phyloP scores from a whole-genome alignment of 2,888 invertebrate genomes.

The Plebejus melissa region DNA sequence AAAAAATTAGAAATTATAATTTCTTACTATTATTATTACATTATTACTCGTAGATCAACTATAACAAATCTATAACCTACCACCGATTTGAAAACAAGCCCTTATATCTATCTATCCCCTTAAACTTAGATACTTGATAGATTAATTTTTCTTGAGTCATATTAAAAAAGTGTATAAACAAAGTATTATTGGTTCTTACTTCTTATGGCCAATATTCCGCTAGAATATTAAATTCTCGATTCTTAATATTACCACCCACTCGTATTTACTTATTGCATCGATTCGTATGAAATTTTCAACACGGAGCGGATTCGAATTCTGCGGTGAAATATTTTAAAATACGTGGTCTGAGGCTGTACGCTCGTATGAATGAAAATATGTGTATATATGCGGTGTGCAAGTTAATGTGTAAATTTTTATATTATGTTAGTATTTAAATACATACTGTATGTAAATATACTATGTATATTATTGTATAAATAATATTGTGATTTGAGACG shows the following conservation, averaged over 20 bases:
- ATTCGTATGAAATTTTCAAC: constrained; percentile 7
- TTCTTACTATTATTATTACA: no score
- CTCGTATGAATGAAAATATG: background rate
- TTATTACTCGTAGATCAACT: no score
- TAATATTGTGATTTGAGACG: background rate
- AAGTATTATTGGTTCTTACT: background rate
- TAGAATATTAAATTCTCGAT: constrained; percentile 15
- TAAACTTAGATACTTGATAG: no score
- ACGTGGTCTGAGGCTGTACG: background rate
- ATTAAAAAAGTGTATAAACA: background rate
- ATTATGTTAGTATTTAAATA: background rate
- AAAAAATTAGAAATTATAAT: no score
- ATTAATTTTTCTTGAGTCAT: background rate
- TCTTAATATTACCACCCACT: constrained; percentile 15
- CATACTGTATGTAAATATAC: no score
- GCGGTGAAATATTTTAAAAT: background rate
- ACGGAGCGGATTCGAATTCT: background rate
- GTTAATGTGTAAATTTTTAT: background rate
- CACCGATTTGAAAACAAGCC: no score
- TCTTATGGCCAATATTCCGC: background rate
- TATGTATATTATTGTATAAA: no score
- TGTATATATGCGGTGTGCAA: background rate
- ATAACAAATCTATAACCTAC: no score
- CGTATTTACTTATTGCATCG: background rate
- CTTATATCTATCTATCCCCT: no score